These are phyloP conservation scores for Bolinopsis microptera DNA, from an alignment of 37 sponge, comb jelly and placozoan species.

Conservation along the genomic window DNA sequence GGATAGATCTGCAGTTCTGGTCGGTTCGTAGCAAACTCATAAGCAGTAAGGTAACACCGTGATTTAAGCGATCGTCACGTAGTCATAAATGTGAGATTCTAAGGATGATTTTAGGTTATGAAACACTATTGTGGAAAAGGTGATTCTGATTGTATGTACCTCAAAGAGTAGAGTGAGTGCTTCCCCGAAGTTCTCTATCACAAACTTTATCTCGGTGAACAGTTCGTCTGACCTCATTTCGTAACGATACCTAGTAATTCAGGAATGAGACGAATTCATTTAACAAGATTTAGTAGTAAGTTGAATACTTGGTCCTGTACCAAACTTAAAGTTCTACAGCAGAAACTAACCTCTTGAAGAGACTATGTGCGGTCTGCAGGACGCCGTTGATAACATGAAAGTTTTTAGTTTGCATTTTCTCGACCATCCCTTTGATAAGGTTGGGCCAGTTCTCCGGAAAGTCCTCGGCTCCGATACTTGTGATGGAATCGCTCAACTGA, in stretches of 20 bases:
- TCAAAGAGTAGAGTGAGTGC: conserved; percentile 83
- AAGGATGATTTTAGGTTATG: too few relatives aligned
- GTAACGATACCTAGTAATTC: conserved; percentile 70
- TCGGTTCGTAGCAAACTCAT: too few relatives aligned
- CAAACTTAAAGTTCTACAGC: too few relatives aligned
- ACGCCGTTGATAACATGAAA: conserved; percentile 96
- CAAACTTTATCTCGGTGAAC: conserved; percentile 92
- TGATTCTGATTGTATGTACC: too few relatives aligned
- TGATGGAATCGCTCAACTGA: conserved; percentile 96
- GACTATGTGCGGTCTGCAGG: conserved; percentile 95
- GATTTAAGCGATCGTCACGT: too few relatives aligned
- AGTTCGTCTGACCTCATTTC: conserved; percentile 93
- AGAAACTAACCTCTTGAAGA: conserved; percentile 82
- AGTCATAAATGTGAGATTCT: too few relatives aligned
- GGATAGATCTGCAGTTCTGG: too few relatives aligned
- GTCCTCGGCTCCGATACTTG: conserved; percentile 92
- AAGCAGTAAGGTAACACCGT: too few relatives aligned
- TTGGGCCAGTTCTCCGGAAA: conserved; percentile 94
- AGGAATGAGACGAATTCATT: too few relatives aligned
- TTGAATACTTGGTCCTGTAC: too few relatives aligned
- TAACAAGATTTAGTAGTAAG: too few relatives aligned
- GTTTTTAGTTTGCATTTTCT: conserved; percentile 82
- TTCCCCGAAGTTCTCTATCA: conserved; percentile 82
- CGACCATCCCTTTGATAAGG: conserved; percentile 81
- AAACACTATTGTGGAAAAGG: too few relatives aligned